phyloP scores from a whole-genome alignment of 2,888 invertebrate species.

The Cephus spinipes region DNA sequence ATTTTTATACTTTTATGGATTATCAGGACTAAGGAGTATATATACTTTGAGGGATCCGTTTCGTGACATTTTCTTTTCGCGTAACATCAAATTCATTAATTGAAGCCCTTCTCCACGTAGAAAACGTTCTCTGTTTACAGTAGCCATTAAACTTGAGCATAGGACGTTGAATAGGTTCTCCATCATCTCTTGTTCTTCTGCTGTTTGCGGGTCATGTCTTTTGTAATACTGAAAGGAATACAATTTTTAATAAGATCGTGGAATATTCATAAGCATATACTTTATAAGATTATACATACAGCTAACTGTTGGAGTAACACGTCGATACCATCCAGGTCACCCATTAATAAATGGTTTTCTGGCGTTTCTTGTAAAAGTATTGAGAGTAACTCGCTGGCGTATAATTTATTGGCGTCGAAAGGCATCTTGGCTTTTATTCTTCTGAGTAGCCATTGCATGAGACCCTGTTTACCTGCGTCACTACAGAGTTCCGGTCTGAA shows the following conservation, averaged over 20 bases:
- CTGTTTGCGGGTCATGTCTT: constrained; percentile 89
- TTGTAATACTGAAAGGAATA: constrained; percentile 81
- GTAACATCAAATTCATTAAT: constrained; percentile 98
- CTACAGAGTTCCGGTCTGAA: constrained; percentile 85
- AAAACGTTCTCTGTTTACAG: constrained; percentile 91
- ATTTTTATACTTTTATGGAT: not conserved
- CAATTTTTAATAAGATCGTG: constrained; percentile 16
- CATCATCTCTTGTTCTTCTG: constrained; percentile 98
- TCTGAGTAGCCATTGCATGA: constrained; percentile 92
- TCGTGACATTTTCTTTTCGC: constrained; percentile 96
- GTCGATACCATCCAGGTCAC: constrained; percentile 97
- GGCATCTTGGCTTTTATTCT: constrained; percentile 89
- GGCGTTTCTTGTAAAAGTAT: constrained; percentile 93
- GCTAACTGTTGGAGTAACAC: constrained; percentile 94
- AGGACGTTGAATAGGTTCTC: constrained; percentile 97
- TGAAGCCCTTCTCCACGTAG: constrained; percentile 97
- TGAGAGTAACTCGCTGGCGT: constrained; percentile 95
- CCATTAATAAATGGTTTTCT: constrained; percentile 83
- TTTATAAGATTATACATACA: constrained; percentile 66
- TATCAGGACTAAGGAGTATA: not conserved
- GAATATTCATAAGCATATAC: not conserved
- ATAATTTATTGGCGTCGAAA: constrained; percentile 95
- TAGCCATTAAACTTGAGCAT: constrained; percentile 92
- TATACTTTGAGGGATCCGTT: constrained; percentile 92
- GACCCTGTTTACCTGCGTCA: constrained; percentile 91